Conservation (phyloP, 2,113 vertebrate genomes). For the Anas platyrhynchos region DNA sequence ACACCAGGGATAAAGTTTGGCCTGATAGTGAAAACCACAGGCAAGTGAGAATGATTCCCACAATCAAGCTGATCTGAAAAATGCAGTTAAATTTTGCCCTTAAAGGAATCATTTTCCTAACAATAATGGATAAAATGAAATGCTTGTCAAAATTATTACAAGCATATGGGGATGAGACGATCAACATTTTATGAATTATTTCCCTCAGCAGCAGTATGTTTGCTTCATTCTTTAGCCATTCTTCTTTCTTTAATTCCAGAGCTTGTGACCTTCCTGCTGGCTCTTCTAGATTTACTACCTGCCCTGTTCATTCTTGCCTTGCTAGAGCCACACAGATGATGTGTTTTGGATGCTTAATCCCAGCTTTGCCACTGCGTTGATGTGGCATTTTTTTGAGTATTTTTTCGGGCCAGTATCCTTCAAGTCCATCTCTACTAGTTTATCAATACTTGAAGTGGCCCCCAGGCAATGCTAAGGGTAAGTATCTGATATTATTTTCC, state of each 20-base stretch:
- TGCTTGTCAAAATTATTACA: constrained; percentile 30
- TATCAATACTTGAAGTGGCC: background rate
- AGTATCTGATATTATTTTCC: background rate
- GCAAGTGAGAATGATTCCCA: constrained; percentile 48
- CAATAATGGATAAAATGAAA: constrained; percentile 24
- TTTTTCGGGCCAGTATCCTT: background rate
- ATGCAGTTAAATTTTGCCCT: constrained; percentile 15
- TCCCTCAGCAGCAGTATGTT: background rate
- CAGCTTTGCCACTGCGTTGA: background rate
- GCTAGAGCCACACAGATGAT: background rate
- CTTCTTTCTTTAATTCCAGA: background rate
- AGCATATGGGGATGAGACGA: background rate
- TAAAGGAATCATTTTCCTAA: constrained; percentile 50
- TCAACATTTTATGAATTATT: background rate
- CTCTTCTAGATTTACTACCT: background rate
- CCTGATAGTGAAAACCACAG: constrained; percentile 37
- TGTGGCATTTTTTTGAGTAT: background rate
- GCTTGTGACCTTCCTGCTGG: background rate
- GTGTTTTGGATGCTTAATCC: background rate
- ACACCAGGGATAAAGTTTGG: constrained; percentile 36
- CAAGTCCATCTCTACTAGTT: background rate
- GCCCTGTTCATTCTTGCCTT: background rate
- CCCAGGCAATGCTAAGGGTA: background rate
- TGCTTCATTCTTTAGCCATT: background rate
- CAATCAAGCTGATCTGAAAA: constrained; percentile 55